A percentile compares a stretch with the other conserved stretches of the same genome.
Evolutionary conservation across 2,888 invertebrate genomes (phyloP).

Genomic region (Biston stratarius): DNA sequence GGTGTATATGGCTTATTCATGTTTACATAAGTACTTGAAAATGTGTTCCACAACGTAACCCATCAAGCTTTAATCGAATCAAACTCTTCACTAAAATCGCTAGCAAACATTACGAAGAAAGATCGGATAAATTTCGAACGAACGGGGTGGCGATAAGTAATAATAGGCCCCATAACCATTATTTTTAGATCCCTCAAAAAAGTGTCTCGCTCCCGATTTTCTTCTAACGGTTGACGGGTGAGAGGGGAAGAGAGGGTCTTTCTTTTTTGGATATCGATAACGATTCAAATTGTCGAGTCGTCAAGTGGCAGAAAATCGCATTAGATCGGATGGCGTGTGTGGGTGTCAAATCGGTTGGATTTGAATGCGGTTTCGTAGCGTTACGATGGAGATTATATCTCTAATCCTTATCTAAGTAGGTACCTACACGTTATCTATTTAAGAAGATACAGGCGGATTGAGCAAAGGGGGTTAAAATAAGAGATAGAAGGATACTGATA

Average conservation of each 20-base stretch:
- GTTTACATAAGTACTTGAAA: conserved; percentile 20
- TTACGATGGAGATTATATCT: conserved; percentile 23
- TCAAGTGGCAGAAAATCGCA: conserved; percentile 79
- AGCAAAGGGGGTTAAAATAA: too few species aligned
- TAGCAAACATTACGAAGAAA: conserved; percentile 30
- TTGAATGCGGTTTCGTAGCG: conserved; percentile 25
- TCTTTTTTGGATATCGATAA: conserved; percentile 52
- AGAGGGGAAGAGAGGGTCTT: conserved; percentile 25
- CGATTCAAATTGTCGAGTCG: conserved; percentile 65
- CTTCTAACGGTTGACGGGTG: not conserved
- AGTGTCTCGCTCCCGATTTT: conserved; percentile 3
- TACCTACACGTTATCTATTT: not conserved
- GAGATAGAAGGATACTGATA: too few species aligned
- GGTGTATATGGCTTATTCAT: not conserved
- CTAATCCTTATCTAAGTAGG: conserved; percentile 1
- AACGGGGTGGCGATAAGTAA: conserved; percentile 36
- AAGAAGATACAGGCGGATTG: too few species aligned
- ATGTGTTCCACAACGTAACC: conserved; percentile 26
- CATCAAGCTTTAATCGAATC: conserved; percentile 31
- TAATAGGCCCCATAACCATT: conserved; percentile 21
- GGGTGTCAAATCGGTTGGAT: conserved; percentile 37
- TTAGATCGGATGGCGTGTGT: conserved; percentile 55
- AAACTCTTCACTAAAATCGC: conserved; percentile 30
- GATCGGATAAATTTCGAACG: conserved; percentile 23
- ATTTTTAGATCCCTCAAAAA: conserved; percentile 11